Conservation (phyloP, 2,113 vertebrate genomes). For the Otus sunia region DNA sequence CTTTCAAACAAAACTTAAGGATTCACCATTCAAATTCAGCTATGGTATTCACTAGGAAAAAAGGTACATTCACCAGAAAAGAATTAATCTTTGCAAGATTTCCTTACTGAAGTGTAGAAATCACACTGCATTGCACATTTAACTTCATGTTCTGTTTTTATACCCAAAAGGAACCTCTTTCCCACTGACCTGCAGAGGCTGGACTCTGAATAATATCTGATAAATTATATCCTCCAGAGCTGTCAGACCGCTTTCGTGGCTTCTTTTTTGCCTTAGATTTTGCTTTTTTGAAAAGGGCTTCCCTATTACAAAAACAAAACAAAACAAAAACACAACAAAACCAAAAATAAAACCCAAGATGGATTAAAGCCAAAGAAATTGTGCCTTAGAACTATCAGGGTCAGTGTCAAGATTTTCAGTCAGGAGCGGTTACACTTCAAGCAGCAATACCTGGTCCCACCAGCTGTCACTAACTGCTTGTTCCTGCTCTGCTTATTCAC, state of each 20-base stretch:
- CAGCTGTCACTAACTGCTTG: not conserved
- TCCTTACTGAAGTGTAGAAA: not conserved
- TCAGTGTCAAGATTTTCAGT: not conserved
- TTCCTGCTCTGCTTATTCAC: not conserved
- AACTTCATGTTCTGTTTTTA: not conserved
- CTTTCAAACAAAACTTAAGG: not conserved
- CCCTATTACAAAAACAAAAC: conserved; percentile 70
- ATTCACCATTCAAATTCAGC: not conserved
- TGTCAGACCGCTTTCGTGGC: conserved; percentile 88
- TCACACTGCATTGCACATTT: not conserved
- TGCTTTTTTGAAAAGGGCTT: conserved; percentile 86
- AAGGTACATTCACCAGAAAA: not conserved
- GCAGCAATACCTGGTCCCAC: not conserved
- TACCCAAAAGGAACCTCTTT: not conserved
- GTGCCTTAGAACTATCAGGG: not conserved
- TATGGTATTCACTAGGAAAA: not conserved
- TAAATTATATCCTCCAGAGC: conserved; percentile 95
- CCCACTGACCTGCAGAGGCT: conserved; percentile 81
- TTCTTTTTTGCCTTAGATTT: conserved; percentile 95
- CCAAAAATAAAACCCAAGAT: not conserved
- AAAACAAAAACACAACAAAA: not conserved
- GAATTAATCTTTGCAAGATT: not conserved
- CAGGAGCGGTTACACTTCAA: not conserved
- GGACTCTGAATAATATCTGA: conserved; percentile 93
- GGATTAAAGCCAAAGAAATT: not conserved